phyloP scores from a whole-genome alignment of 2,113 vertebrate species.

The Eretmochelys imbricata region DNA sequence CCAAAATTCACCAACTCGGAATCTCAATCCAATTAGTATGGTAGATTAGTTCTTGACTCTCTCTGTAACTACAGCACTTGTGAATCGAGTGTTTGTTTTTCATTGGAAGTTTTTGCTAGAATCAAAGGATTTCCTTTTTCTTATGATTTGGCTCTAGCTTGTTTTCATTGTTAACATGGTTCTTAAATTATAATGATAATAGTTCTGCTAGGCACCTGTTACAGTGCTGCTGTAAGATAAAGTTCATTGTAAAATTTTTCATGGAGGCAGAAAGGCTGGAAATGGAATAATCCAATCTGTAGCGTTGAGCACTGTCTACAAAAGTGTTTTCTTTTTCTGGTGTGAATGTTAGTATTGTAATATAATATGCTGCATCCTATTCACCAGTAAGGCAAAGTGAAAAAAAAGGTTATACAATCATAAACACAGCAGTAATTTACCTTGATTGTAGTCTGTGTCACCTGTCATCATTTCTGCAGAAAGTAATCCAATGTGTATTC shows the following conservation, averaged over 20 bases:
- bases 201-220: not conserved
- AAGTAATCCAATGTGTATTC: not conserved
- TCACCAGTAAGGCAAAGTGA: not conserved
- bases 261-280: not conserved
- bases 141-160: not conserved
- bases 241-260: conserved; percentile 15
- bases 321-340: not conserved
- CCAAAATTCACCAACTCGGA: conserved; percentile 77
- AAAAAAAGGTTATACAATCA: not conserved
- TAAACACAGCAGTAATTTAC: not conserved
- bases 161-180: not conserved
- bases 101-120: conserved; percentile 36
- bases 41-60: conserved; percentile 80
- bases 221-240: conserved; percentile 28
- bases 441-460: not conserved
- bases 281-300: not conserved
- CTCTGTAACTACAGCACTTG: conserved; percentile 57
- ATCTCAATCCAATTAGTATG: conserved; percentile 81
- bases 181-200: conserved; percentile 38
- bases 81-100: conserved; percentile 67
- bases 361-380: not conserved
- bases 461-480: not conserved
- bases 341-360: fast-evolving
- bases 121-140: conserved; percentile 34
- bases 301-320: not conserved